Conservation (phyloP, 2,113 vertebrate genomes). For the Nettapus auritus region DNA sequence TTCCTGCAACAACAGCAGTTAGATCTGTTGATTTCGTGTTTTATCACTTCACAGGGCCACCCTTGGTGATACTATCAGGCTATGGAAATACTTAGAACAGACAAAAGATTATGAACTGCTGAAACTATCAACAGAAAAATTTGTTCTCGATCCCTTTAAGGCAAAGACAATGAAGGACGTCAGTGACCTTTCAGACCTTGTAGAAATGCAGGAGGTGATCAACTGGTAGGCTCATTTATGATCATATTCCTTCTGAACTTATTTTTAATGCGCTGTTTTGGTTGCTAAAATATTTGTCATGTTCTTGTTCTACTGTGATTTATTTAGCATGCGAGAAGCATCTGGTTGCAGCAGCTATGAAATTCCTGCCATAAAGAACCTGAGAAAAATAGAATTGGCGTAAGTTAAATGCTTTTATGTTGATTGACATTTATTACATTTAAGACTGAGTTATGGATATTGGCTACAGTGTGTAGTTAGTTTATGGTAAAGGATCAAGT, state of each 20-base stretch:
- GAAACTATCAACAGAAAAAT: constrained; percentile 79
- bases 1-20: neutral
- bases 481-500: neutral
- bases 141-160: constrained; percentile 89
- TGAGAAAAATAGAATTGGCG: constrained; percentile 87
- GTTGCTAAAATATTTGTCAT: neutral
- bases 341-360: neutral
- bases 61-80: constrained; percentile 81
- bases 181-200: constrained; percentile 82
- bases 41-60: constrained; percentile 80
- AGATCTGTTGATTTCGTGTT: neutral
- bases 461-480: neutral
- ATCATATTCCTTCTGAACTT: neutral
- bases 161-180: constrained; percentile 84
- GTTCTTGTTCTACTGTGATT: neutral
- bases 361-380: constrained; percentile 85
- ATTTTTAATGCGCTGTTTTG: neutral
- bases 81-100: constrained; percentile 86
- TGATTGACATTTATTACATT: neutral
- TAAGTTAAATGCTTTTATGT: constrained; percentile 46
- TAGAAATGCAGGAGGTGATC: constrained; percentile 79
- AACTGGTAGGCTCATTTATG: constrained; percentile 69
- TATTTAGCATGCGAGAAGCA: constrained; percentile 31
- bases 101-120: constrained; percentile 72
- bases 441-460: neutral